Evolutionary conservation across 2,113 vertebrate genomes (phyloP), one percentile per base, ranked within the genome.

Genomic region (Saguinus midas): DNA sequence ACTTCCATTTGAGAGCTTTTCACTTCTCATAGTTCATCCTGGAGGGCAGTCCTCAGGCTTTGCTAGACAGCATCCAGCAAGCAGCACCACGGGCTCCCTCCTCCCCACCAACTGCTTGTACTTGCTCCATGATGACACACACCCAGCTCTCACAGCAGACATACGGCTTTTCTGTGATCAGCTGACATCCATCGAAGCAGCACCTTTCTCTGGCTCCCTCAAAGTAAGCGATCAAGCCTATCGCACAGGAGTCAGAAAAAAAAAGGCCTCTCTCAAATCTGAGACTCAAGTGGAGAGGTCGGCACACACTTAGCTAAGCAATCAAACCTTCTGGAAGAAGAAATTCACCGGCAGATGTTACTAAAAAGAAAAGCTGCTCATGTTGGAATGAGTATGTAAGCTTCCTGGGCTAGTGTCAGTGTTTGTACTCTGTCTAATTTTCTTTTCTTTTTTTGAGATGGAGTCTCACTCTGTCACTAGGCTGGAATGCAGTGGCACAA

Each of bases 281-380:
- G 79, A 96, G 88, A 87, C 92, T 91, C 90, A 96, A 93, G 85
- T 17, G 72, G 81, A 95, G 96, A 97, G 95, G 78, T 29, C 86
- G 57, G 85, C 18, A 21, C 3, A 64, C 66, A 72, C 92, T 88
- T 87, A 96, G 96, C 50, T 96, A 98, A 98, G 95, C 92, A 89
- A 90, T 85, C 72, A 94, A 96, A 87, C 61, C 29, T 93, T 93
- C 80, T 79, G 70, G 81, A 91, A 95, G 82, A 95, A 96, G 97
- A 90, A 97, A 97, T 72, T 96, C 72, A 48, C 90, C 57, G 0
- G n/a, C 89, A 97, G 97, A 97, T 98, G 25, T 98, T 93, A 98
- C 97, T 91, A 98, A 98, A 98, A 98, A 84, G 96, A 98, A 98
- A 98, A 98, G 96, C 95, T 98, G 97, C 94, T 98, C 73, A 61